Conservation (phyloP, 2,888 invertebrate species). For the Noctua pronuba region DNA sequence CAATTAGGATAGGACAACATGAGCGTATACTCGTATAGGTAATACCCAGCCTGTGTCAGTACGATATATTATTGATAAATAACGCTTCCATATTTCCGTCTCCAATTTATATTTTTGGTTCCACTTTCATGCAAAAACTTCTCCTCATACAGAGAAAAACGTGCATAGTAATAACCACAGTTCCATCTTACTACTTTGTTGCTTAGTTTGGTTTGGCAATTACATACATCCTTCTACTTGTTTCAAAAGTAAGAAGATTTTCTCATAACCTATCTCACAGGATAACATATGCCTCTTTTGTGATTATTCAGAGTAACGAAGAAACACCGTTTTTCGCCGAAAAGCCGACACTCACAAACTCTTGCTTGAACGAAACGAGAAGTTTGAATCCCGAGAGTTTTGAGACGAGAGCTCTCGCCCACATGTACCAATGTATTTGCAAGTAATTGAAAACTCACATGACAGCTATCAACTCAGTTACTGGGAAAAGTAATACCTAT, state of each 20-base stretch:
- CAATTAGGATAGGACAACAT: constrained; percentile 24
- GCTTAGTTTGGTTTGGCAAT: neutral
- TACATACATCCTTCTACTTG: neutral
- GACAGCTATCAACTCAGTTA: constrained; percentile 38
- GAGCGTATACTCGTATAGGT: neutral
- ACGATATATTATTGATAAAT: neutral
- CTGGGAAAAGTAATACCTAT: neutral
- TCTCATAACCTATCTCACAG: neutral
- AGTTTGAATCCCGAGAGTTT: constrained; percentile 57
- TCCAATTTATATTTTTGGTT: neutral
- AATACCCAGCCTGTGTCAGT: neutral
- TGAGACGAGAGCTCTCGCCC: constrained; percentile 35
- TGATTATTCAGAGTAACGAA: constrained; percentile 34
- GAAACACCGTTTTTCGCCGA: constrained; percentile 36
- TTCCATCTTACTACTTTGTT: neutral
- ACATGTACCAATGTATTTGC: constrained; percentile 46
- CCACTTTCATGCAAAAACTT: neutral
- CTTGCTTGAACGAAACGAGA: constrained; percentile 36
- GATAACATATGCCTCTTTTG: constrained; percentile 35
- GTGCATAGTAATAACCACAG: neutral
- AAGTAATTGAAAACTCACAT: constrained; percentile 48
- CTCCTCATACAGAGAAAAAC: neutral
- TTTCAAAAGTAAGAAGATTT: neutral
- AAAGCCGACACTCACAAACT: constrained; percentile 42
- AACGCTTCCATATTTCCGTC: neutral